These are phyloP conservation scores for Synchiropus splendidus DNA, from an alignment of 2,113 vertebrate species.

Conservation along the genomic window DNA sequence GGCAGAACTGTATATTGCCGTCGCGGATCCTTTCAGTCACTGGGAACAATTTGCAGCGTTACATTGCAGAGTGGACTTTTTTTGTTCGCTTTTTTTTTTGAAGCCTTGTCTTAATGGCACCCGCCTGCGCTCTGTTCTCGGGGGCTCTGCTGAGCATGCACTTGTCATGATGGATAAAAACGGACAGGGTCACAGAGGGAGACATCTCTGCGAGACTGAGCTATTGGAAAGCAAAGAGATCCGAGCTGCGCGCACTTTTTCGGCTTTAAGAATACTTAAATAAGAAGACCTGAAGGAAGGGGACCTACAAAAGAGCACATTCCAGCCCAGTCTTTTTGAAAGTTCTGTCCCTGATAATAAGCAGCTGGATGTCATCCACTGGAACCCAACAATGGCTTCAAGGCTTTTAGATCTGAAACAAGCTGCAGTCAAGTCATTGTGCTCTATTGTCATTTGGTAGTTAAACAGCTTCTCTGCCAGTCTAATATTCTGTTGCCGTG, in stretches of 20 bases:
- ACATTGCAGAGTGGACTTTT: slow-evolving; percentile 6
- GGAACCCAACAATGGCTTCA: slow-evolving; percentile 25
- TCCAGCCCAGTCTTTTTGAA: slow-evolving; percentile 10
- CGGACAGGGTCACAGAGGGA: slow-evolving; percentile 46
- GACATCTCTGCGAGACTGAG: slow-evolving; percentile 23
- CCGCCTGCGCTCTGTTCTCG: slow-evolving; percentile 35
- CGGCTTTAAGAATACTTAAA: slow-evolving; percentile 1
- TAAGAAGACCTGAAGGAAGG: slow-evolving; percentile 1
- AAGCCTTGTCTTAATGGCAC: slow-evolving; percentile 44
- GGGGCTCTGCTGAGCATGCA: slow-evolving; percentile 54
- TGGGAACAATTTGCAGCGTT: slow-evolving; percentile 26
- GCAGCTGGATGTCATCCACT: slow-evolving; percentile 10
- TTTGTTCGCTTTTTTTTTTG: slow-evolving; percentile 22
- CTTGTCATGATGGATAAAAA: slow-evolving; percentile 57
- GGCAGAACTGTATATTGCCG: slow-evolving; percentile 36
- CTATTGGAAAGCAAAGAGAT: slow-evolving; percentile 32
- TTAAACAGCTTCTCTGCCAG: slow-evolving; percentile 15
- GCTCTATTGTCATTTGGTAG: slow-evolving; percentile 28
- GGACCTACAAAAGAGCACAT: neutral
- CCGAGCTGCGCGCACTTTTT: neutral
- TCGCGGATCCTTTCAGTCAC: slow-evolving; percentile 24
- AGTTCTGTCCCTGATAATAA: slow-evolving; percentile 10
- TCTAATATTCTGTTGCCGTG: slow-evolving; percentile 6
- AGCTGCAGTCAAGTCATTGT: slow-evolving; percentile 19
- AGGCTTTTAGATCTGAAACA: slow-evolving; percentile 22